These are phyloP conservation scores for Melinopterus prodromus DNA, from an alignment of 2,888 invertebrate genomes.

Conservation along the genomic window DNA sequence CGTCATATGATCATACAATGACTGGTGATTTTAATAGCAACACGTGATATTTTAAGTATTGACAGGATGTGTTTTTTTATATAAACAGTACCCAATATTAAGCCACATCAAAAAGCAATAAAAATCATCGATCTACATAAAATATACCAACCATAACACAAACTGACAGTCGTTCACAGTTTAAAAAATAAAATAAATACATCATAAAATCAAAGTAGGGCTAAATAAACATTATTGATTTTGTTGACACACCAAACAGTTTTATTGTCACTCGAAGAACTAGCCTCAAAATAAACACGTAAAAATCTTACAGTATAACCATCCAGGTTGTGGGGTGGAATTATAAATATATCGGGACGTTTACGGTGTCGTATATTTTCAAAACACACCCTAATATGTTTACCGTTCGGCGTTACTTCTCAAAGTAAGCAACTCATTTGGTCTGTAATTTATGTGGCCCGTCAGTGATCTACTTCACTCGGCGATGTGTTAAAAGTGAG, in stretches of 20 bases:
- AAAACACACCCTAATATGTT: conserved; percentile 34
- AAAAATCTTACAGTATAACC: background rate
- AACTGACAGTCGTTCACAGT: too few relatives aligned
- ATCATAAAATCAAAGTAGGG: background rate
- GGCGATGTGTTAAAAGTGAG: conserved; percentile 26
- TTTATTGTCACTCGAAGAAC: background rate
- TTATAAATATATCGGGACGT: conserved; percentile 33
- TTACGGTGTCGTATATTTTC: conserved; percentile 34
- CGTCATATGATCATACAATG: too few relatives aligned
- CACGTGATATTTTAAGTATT: too few relatives aligned
- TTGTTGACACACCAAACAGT: background rate
- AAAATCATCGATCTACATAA: too few relatives aligned
- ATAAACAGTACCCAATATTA: too few relatives aligned
- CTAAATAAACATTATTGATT: too few relatives aligned
- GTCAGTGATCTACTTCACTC: background rate
- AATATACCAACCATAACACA: too few relatives aligned
- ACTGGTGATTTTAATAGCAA: too few relatives aligned
- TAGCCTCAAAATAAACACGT: conserved; percentile 6
- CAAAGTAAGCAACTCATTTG: conserved; percentile 32
- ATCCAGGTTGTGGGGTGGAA: background rate
- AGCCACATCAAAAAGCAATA: too few relatives aligned
- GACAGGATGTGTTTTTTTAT: too few relatives aligned
- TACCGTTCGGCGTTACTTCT: conserved; percentile 33
- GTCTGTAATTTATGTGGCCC: conserved; percentile 26
- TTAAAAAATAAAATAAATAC: background rate